A percentile compares a stretch with the other conserved stretches of the same genome.
These are phyloP conservation scores for Clytia hemisphaerica DNA, from an alignment of 30 jellyfish, hydroid and myxozoan species.

Conservation along the genomic window DNA sequence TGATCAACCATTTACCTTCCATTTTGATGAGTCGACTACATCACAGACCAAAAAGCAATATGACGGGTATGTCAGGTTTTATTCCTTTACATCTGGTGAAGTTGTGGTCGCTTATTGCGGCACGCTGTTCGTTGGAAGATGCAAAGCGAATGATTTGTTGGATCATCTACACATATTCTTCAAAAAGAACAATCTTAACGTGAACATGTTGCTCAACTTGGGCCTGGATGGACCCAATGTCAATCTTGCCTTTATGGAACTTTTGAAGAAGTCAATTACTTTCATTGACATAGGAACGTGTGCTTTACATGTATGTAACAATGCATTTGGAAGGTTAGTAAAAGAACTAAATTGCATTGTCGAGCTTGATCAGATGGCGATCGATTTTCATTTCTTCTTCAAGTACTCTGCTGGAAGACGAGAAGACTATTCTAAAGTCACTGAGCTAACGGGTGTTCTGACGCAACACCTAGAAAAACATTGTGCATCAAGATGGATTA, in stretches of 20 bases:
- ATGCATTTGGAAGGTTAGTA: background rate
- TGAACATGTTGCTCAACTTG: background rate
- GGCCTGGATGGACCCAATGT: background rate
- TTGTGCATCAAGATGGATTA: background rate
- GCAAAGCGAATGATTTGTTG: background rate
- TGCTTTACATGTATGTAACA: background rate
- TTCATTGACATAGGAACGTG: background rate
- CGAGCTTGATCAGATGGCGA: background rate
- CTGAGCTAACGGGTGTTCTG: background rate
- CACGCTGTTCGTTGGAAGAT: background rate
- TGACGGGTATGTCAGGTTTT: background rate
- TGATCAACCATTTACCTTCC: background rate
- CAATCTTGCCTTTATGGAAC: background rate
- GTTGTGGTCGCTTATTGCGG: background rate
- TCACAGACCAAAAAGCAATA: background rate
- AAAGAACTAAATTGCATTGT: background rate
- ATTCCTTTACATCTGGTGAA: background rate
- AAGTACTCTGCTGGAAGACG: background rate
- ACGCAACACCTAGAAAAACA: background rate
- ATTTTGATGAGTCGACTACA: background rate
- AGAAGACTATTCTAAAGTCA: background rate
- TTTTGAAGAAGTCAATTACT: background rate
- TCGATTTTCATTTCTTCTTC: background rate
- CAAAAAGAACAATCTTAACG: background rate
- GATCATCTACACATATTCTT: background rate